Evolutionary conservation across 2,113 vertebrate genomes (phyloP).

Genomic region (Entelurus aequoreus): DNA sequence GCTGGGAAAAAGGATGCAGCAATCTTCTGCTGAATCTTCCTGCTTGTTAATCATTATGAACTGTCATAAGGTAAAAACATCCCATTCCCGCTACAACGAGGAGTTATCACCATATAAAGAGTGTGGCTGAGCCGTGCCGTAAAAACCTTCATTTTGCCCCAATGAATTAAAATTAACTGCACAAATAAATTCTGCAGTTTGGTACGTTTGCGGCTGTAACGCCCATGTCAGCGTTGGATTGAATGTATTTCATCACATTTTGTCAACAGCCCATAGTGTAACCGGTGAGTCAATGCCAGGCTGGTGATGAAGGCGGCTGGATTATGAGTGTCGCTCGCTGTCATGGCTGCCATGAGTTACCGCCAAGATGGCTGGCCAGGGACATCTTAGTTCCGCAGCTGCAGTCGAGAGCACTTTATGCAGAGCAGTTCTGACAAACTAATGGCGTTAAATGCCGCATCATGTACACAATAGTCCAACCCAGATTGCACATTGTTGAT

Average conservation of each 20-base stretch:
- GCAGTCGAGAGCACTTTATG: neutral
- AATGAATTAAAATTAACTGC: conserved; percentile 7
- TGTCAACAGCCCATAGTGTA: conserved; percentile 13
- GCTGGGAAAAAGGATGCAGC: neutral
- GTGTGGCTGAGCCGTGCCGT: neutral
- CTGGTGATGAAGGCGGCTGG: conserved; percentile 25
- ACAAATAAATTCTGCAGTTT: neutral
- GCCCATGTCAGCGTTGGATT: neutral
- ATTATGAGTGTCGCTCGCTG: conserved; percentile 30
- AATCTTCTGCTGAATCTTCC: neutral
- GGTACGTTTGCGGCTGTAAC: conserved; percentile 2
- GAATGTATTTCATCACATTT: conserved; percentile 5
- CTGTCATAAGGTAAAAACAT: neutral
- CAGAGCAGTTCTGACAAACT: neutral
- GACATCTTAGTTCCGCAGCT: conserved; percentile 10
- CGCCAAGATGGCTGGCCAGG: conserved; percentile 20
- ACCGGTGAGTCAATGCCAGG: conserved; percentile 44
- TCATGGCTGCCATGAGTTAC: conserved; percentile 42
- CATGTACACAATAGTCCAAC: neutral
- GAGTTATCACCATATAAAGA: conserved; percentile 4
- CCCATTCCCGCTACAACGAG: conserved; percentile 1
- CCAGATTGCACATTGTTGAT: conserved; percentile 11
- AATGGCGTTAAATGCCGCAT: neutral
- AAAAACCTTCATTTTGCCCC: conserved; percentile 1
- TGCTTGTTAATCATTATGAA: conserved; percentile 6